Evolutionary conservation across 1,140 invertebrate species (phyloP).

Genomic region (Drosophila repleta): DNA sequence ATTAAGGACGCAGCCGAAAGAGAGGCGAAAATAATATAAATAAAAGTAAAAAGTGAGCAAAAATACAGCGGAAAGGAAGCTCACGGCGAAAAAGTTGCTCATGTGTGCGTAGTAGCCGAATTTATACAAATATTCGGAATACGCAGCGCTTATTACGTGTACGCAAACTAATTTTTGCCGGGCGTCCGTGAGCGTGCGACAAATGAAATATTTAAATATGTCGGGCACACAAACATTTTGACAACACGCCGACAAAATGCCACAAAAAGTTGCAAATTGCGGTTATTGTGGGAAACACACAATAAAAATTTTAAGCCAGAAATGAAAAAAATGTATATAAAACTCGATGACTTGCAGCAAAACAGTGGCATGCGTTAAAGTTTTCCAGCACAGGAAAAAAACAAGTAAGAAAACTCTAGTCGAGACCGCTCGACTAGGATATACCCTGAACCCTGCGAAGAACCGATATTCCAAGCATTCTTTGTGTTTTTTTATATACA

Average conservation of each 20-base stretch:
- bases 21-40: not conserved
- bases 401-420: no score
- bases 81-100: conserved; percentile 7
- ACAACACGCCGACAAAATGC: conserved; percentile 58
- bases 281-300: conserved; percentile 73
- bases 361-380: conserved; percentile 58
- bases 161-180: conserved; percentile 31
- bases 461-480: no score
- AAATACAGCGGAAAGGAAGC: conserved; percentile 36
- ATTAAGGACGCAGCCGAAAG: conserved; percentile 29
- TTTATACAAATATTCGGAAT: conserved; percentile 44
- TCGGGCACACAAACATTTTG: conserved; percentile 71
- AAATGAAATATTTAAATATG: conserved; percentile 80
- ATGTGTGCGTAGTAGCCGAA: conserved; percentile 9
- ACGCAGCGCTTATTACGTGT: conserved; percentile 29
- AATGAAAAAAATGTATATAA: conserved; percentile 6
- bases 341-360: conserved; percentile 65
- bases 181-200: conserved; percentile 49
- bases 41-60: conserved; percentile 3
- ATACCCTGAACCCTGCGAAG: no score
- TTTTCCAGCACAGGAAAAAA: conserved; percentile 43
- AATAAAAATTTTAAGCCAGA: conserved; percentile 68
- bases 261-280: conserved; percentile 79
- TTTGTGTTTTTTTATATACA: no score
- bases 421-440: no score